Base-by-base conservation (phyloP, 2,888 invertebrate genomes). In the Steromphala cineraria region DNA sequence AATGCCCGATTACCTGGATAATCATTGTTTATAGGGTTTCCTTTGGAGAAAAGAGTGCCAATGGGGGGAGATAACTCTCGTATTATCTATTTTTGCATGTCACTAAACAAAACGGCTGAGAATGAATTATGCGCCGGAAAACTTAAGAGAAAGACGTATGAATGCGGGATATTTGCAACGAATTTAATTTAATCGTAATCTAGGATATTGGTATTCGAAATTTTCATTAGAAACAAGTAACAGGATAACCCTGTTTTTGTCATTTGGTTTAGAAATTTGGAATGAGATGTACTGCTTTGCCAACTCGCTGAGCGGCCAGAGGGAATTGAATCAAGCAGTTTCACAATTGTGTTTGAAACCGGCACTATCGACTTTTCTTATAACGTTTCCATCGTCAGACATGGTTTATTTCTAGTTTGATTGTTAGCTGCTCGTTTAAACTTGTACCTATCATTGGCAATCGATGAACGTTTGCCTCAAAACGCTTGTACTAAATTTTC, bases 131-230 rank as follows among this genome's bases (percentile, higher is more conserved):
- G 71, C 10, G 71, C 28, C 15, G 36, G 71, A 15, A 19, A 71
- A 71, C 71, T 28, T 71, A 31, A 31, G 40, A 36, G 40, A 71
- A 40, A 36, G 36, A 24, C 40, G 40, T 71, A 71, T 71, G 71
- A 71, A 71, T 71, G 71, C 40, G 19, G 71, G 71, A 71, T 36
- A 40, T 36, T 71, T 71, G 31, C 71, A 71, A 36, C n/a, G 71
- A 71, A 71, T 71, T 71, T 71, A 71, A 71, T 71, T 71, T 71
- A 71, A 71, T 71, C 71, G 71, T 71, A 71, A 71, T 71, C 71
- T 71, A n/a, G 71, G 71, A 71, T 71, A 71, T 71, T 71, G 71
- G 71, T 71, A 31, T 31, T 71, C 71, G 71, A 36, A 71, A 71
- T 71, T 71, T 71, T 71, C 71, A 71, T 71, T 71, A 71, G 71